Evolutionary conservation across 2,888 invertebrate species (phyloP).

Genomic region (Leucophenga montana): DNA sequence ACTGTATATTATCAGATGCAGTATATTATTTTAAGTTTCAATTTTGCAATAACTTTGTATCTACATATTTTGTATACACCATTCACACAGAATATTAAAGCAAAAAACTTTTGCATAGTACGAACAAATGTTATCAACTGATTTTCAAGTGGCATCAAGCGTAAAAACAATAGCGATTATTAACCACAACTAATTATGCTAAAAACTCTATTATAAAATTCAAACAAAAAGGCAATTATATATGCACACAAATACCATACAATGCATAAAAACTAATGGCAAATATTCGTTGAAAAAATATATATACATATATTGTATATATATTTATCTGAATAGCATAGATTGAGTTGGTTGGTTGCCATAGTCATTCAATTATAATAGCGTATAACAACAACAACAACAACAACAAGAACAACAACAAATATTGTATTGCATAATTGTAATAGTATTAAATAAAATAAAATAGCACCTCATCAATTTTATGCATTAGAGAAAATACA

Average conservation of each 20-base stretch:
- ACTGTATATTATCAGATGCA: too few species aligned
- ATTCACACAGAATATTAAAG: too few species aligned
- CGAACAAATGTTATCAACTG: too few species aligned
- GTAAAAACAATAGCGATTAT: conserved; percentile 25
- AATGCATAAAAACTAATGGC: conserved; percentile 5
- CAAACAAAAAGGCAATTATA: conserved; percentile 27
- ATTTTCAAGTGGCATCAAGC: conserved; percentile 15
- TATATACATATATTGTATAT: conserved; percentile 2
- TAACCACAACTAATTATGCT: conserved; percentile 27
- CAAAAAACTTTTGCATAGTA: too few species aligned
- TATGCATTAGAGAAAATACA: conserved; percentile 11
- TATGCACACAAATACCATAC: conserved; percentile 19
- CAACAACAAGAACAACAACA: conserved; percentile 17
- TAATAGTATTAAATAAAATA: conserved; percentile 26
- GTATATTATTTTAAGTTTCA: too few species aligned
- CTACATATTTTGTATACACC: too few species aligned
- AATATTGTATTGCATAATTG: conserved; percentile 18
- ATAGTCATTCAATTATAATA: conserved; percentile 10
- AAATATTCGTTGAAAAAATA: conserved; percentile 4
- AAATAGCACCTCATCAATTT: conserved; percentile 44
- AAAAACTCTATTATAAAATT: conserved; percentile 26
- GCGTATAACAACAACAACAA: conserved; percentile 9
- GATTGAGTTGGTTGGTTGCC: conserved; percentile 19
- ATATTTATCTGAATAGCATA: not conserved
- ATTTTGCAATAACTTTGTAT: too few species aligned